phyloP scores from a whole-genome alignment of 2,113 vertebrate genomes.

The Nannospalax galili region DNA sequence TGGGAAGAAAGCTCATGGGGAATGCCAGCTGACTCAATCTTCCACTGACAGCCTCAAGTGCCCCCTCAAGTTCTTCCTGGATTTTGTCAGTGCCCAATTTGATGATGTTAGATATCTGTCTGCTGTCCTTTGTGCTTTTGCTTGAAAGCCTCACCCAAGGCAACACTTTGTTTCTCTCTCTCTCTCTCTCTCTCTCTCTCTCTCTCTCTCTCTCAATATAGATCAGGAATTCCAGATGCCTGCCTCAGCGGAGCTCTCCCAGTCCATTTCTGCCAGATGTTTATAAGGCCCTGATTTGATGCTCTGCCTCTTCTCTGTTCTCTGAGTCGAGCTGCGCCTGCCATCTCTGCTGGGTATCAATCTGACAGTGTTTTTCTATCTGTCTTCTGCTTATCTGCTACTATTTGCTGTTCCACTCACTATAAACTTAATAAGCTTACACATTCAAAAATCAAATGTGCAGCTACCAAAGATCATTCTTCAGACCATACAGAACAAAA shows the following conservation, averaged over 20 bases:
- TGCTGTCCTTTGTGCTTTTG: not conserved
- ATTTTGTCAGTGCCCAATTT: not conserved
- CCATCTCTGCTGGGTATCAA: not conserved
- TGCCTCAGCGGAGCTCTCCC: not conserved
- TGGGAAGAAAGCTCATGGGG: not conserved
- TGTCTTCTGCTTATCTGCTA: not conserved
- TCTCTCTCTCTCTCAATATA: not conserved
- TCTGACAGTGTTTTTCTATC: not conserved
- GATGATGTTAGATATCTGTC: too few species aligned
- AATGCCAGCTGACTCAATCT: not conserved
- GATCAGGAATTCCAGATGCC: not conserved
- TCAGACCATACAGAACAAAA: too few species aligned
- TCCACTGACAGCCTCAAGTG: too few species aligned
- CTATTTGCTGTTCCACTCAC: too few species aligned
- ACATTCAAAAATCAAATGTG: too few species aligned
- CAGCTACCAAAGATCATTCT: too few species aligned
- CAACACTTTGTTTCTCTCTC: not conserved
- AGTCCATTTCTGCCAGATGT: not conserved
- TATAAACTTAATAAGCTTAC: not conserved
- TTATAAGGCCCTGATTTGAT: not conserved
- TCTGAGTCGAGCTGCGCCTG: not conserved
- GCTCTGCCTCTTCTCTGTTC: not conserved
- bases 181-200: not conserved
- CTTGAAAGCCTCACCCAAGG: not conserved
- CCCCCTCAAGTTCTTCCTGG: not conserved